A percentile compares a stretch with the other conserved stretches of the same genome.
phyloP scores from a whole-genome alignment of 2,888 invertebrate genomes.

The Helicoverpa assulta region DNA sequence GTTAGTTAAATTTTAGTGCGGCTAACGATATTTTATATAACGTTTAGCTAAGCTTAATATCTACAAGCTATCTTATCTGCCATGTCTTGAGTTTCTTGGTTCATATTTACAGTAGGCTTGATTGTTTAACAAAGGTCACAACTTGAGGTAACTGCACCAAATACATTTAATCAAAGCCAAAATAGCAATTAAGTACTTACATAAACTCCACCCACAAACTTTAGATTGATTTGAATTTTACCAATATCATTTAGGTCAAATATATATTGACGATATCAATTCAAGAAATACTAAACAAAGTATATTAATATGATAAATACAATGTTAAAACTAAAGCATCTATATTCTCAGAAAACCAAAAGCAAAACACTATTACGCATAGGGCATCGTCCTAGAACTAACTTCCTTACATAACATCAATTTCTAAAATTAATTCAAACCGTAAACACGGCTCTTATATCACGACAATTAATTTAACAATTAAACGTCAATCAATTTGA shows the following conservation, averaged over 20 bases:
- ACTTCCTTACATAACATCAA: constrained; percentile 62
- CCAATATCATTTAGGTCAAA: no score
- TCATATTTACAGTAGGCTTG: not conserved
- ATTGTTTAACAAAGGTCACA: not conserved
- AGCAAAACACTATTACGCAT: constrained; percentile 17
- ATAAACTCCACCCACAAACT: no score
- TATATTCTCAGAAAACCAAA: not conserved
- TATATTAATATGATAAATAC: no score
- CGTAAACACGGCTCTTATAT: constrained; percentile 69
- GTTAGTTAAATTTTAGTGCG: constrained; percentile 33
- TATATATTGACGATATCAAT: not conserved
- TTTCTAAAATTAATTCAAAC: constrained; percentile 67
- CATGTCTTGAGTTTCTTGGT: constrained; percentile 7
- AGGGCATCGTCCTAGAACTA: constrained; percentile 54
- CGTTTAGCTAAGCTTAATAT: constrained; percentile 10
- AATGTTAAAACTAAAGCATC: no score
- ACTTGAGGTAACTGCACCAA: not conserved
- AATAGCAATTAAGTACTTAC: not conserved
- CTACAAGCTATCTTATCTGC: constrained; percentile 24
- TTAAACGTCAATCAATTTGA: constrained; percentile 74
- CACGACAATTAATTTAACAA: constrained; percentile 78
- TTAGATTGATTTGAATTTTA: no score
- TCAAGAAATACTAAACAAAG: no score
- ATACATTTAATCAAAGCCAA: not conserved
- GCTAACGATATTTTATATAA: constrained; percentile 30